A percentile compares a stretch with the other conserved stretches of the same genome.
Conservation (phyloP, 2,797 vertebrate species). For the Ceryle rudis region DNA sequence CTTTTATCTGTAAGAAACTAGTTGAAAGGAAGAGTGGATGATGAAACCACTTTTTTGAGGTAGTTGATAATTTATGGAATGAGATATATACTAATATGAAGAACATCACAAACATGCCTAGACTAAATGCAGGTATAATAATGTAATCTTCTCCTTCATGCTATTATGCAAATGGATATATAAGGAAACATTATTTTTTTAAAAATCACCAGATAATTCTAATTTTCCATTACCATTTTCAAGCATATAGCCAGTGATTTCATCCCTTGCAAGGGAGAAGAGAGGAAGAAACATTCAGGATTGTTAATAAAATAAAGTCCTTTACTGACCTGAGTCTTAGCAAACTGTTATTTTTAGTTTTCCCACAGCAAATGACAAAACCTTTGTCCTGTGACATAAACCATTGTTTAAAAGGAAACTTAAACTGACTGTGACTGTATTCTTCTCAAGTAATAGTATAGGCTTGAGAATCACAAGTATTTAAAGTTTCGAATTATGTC, state of each 20-base stretch:
- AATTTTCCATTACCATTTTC: neutral
- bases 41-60: slow-evolving; percentile 29
- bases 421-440: neutral
- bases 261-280: neutral
- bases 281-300: slow-evolving; percentile 55
- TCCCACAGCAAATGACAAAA: slow-evolving; percentile 62
- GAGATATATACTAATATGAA: neutral
- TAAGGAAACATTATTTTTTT: neutral
- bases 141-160: neutral
- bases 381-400: slow-evolving; percentile 59
- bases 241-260: neutral
- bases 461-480: slow-evolving; percentile 3
- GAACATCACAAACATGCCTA: neutral
- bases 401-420: slow-evolving; percentile 66
- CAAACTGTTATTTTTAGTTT: slow-evolving; percentile 72
- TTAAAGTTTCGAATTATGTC: neutral
- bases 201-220: neutral
- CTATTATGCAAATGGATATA: neutral
- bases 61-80: neutral
- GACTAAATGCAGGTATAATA: slow-evolving; percentile 17
- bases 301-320: slow-evolving; percentile 61
- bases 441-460: slow-evolving; percentile 31
- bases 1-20: slow-evolving; percentile 55
- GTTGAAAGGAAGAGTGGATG: slow-evolving; percentile 39
- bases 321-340: slow-evolving; percentile 64